phyloP scores from a whole-genome alignment of 2,113 vertebrate species.

The Brachionichthys hirsutus region DNA sequence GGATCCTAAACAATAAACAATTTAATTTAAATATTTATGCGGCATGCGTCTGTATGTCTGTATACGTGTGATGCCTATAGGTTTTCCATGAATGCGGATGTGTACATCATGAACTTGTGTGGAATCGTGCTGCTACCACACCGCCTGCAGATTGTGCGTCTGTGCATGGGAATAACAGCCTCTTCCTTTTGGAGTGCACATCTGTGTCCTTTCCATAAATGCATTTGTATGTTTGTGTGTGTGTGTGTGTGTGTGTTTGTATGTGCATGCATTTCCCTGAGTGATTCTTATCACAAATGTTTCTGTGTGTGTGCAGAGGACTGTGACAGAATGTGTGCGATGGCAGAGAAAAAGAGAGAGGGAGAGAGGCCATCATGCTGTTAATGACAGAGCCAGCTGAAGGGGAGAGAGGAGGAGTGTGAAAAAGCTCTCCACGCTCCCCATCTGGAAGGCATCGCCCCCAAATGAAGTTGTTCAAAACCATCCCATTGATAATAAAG shows the following conservation, averaged over 20 bases:
- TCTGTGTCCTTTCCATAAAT: constrained; percentile 23
- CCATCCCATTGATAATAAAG: constrained; percentile 99
- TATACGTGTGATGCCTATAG: constrained; percentile 7
- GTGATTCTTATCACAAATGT: constrained; percentile 47
- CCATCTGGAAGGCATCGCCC: constrained; percentile 99
- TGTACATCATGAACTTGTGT: constrained; percentile 9
- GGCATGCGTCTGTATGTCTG: constrained; percentile 14
- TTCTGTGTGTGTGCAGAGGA: constrained; percentile 10
- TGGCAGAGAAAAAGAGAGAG: constrained; percentile 28
- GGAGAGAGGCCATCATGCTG: constrained; percentile 63
- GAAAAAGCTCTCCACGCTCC: constrained; percentile 96
- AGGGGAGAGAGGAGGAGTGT: constrained; percentile 91
- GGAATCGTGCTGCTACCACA: not conserved
- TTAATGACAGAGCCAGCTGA: constrained; percentile 90
- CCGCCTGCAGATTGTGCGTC: constrained; percentile 17
- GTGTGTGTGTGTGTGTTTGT: constrained; percentile 18
- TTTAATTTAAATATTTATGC: constrained; percentile 58
- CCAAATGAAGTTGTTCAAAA: constrained; percentile 99
- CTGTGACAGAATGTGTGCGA: constrained; percentile 32
- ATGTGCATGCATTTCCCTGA: constrained; percentile 22
- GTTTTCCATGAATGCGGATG: constrained; percentile 14
- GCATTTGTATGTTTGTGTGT: constrained; percentile 26
- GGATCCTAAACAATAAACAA: too few relatives aligned
- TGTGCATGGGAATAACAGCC: not conserved
- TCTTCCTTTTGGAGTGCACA: constrained; percentile 17